Evolutionary conservation across 1,140 invertebrate species (phyloP), one percentile per base, ranked within the genome.

Genomic region (Lepidostoma basale): DNA sequence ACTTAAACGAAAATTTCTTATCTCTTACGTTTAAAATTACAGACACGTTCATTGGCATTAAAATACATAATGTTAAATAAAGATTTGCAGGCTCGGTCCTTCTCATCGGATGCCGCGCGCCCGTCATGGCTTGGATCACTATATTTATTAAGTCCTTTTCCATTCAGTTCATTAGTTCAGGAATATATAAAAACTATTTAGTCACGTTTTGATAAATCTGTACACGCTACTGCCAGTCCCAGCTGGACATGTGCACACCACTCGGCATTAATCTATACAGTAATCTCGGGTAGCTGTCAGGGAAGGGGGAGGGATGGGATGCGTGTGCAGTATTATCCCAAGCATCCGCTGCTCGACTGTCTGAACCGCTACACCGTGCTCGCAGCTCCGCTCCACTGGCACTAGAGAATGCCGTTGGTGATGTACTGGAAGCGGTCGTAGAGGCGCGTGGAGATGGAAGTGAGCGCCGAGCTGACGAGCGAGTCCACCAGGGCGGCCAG

Each of bases 341-440:
- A n/a, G n/a, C n/a, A n/a, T n/a, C n/a, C n/a, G n/a, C n/a, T n/a
- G n/a, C n/a, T n/a, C n/a, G n/a, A n/a, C n/a, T n/a, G n/a, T n/a
- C n/a, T n/a, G n/a, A n/a, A n/a, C n/a, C n/a, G n/a, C n/a, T n/a
- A n/a, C n/a, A n/a, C n/a, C n/a, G n/a, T n/a, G n/a, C n/a, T n/a
- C n/a, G n/a, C n/a, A n/a, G n/a, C n/a, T n/a, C n/a, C n/a, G n/a
- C n/a, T n/a, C n/a, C n/a, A n/a, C n/a, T 25, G 6, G 30, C 18
- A 78, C 81, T 85, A 91, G 77, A 90, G 85, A 75, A 99, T 99
- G 68, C 98, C 98, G 85, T 99, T 99, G 68, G 97, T 98, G 74
- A 98, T 92, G 86, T 99, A 99, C 85, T 99, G 98, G 83, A 98
- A 99, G 74, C 95, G 92, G 85, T 99, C 98, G 81, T 99, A 99